Conservation (phyloP, 2,888 invertebrate genomes). For the Hedychridium roseum region DNA sequence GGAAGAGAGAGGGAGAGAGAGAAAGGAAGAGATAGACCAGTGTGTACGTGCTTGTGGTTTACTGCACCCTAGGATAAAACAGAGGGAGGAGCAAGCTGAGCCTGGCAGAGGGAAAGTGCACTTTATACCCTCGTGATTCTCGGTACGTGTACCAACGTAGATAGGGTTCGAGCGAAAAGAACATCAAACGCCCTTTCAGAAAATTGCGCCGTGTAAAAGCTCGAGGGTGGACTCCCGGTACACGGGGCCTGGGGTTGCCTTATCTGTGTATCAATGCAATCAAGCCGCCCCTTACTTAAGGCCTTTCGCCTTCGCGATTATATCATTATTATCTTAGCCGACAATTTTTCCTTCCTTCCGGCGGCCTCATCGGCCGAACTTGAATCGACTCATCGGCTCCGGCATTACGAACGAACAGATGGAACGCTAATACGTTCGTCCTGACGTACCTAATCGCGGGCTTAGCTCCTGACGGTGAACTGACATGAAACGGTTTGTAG, state of each 20-base stretch:
- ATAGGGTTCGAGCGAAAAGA: conserved; percentile 17
- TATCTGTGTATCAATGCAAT: conserved; percentile 34
- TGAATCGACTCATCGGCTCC: too few species aligned
- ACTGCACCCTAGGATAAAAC: neutral
- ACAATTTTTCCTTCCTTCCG: too few species aligned
- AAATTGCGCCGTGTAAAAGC: conserved; percentile 13
- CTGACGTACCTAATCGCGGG: too few species aligned
- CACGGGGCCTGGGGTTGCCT: conserved; percentile 5
- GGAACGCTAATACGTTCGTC: too few species aligned
- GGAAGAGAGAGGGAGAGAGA: conserved; percentile 4
- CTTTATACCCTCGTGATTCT: conserved; percentile 7
- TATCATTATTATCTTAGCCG: conserved; percentile 28
- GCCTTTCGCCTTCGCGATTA: conserved; percentile 38
- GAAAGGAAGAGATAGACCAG: conserved; percentile 9
- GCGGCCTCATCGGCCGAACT: too few species aligned
- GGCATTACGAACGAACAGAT: too few species aligned
- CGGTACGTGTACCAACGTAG: conserved; percentile 10
- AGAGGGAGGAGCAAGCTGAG: neutral
- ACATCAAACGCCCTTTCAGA: conserved; percentile 18
- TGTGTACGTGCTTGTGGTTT: too few species aligned
- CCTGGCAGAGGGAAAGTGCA: neutral
- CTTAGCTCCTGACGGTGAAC: too few species aligned
- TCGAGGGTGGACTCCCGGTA: conserved; percentile 4
- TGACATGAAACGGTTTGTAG: too few species aligned
- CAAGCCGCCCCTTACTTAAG: conserved; percentile 28